Conservation (phyloP, 1,140 invertebrate species). For the Anagrus nilaparvatae region DNA sequence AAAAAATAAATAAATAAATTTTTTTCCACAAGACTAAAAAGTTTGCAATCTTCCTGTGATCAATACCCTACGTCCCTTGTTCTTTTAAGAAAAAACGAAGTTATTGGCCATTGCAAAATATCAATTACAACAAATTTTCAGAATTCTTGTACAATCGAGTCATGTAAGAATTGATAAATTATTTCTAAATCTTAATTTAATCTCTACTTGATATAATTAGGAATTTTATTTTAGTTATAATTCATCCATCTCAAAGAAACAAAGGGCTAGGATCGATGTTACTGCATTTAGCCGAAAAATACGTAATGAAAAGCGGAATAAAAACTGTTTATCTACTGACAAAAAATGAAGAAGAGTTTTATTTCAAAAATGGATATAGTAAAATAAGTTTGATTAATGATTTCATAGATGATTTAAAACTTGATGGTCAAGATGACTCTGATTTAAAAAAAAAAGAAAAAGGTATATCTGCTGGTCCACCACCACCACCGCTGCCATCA, state of each 20-base stretch:
- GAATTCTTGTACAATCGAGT: slow-evolving; percentile 68
- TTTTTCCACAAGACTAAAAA: slow-evolving; percentile 45
- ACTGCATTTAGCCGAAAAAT: slow-evolving; percentile 59
- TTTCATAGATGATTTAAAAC: background rate
- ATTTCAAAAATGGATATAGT: slow-evolving; percentile 61
- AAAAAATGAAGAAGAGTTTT: slow-evolving; percentile 66
- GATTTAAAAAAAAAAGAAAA: slow-evolving; percentile 15
- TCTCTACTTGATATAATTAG: slow-evolving; percentile 4
- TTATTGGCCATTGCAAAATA: slow-evolving; percentile 68
- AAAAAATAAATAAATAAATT: slow-evolving; percentile 3
- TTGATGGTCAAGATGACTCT: background rate
- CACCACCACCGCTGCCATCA: slow-evolving; percentile 37
- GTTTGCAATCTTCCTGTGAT: slow-evolving; percentile 57
- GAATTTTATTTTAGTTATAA: slow-evolving; percentile 51
- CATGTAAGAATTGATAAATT: slow-evolving; percentile 33
- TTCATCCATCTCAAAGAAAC: slow-evolving; percentile 54
- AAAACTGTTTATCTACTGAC: slow-evolving; percentile 62
- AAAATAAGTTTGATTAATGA: no score
- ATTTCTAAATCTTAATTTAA: background rate
- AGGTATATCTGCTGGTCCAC: slow-evolving; percentile 26
- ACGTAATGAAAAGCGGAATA: slow-evolving; percentile 48
- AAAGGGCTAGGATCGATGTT: slow-evolving; percentile 62
- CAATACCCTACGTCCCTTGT: slow-evolving; percentile 60
- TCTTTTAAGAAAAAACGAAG: slow-evolving; percentile 46
- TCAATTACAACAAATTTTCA: slow-evolving; percentile 50